Percentiles rank a stretch among this genome's conserved stretches.
These are phyloP conservation scores for Tolypeutes matacus DNA, from an alignment of 2,797 vertebrate genomes.

Conservation along the genomic window DNA sequence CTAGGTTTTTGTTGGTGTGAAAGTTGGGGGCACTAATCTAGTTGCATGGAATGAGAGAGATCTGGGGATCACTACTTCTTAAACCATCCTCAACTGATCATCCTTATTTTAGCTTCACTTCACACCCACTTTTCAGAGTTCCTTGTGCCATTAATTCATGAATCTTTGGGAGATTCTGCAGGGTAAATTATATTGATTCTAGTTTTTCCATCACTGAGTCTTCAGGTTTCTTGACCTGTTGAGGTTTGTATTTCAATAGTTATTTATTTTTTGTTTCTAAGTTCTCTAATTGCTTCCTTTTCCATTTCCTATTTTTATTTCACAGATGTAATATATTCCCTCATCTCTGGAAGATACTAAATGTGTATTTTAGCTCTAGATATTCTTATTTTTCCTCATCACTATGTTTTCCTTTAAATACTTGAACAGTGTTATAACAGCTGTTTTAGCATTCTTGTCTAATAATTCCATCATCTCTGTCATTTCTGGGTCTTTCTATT, in stretches of 20 bases:
- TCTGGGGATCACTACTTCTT: constrained; percentile 19
- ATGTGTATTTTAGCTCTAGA: constrained; percentile 12
- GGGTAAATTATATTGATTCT: constrained; percentile 1
- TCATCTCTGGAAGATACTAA: constrained; percentile 23
- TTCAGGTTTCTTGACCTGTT: constrained; percentile 46
- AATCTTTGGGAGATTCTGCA: neutral
- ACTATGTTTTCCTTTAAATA: constrained; percentile 60
- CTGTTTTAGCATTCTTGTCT: neutral
- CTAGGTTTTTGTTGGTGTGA: constrained; percentile 40
- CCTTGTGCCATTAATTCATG: neutral
- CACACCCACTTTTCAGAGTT: constrained; percentile 16
- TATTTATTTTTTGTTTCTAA: constrained; percentile 45
- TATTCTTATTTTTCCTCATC: constrained; percentile 35
- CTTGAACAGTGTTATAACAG: neutral
- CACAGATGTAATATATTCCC: neutral
- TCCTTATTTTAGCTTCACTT: constrained; percentile 31
- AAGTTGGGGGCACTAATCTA: neutral
- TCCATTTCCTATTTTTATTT: constrained; percentile 17
- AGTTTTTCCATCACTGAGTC: constrained; percentile 35
- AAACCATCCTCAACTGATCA: neutral
- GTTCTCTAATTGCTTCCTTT: constrained; percentile 17
- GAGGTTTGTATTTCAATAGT: constrained; percentile 16
- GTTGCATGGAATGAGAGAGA: neutral
- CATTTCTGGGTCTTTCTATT: constrained; percentile 29
- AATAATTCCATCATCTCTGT: neutral